Evolutionary conservation across 2,797 vertebrate species (phyloP), one percentile per base, ranked within the genome.

Genomic region (Sebastes itinus): DNA sequence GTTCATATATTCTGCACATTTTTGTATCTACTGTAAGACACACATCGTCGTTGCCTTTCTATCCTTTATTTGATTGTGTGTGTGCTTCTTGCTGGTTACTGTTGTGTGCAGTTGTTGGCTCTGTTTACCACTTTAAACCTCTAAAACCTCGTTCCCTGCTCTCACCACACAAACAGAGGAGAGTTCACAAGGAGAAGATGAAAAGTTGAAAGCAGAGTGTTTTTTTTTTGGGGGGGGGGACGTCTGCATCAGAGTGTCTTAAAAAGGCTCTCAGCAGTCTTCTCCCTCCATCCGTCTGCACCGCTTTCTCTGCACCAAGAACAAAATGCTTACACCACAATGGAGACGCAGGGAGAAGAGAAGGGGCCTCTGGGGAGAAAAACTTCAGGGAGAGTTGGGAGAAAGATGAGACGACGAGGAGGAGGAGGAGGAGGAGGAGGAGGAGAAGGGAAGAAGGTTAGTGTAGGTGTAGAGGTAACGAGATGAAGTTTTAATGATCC

Each of bases 401-500:
- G 81, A 85, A 80, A 73, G 84, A 91, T 82, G 78, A 91, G 89
- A 91, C 65, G 82, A 86, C 65, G 82, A 86, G 55, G 35, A 86
- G 72, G 82, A 86, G 67, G 68, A 83, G 84, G 1, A 32, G 30
- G 70, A 85, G 66, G 71, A 81, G 75, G 72, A 86, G 67, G 68
- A 83, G 84, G 70, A 85, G 73, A 71, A 81, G 75, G 74, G 78
- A 76, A 35, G 87, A 72, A 87, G 88, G 90, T 90, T 84, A 86
- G 85, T 78, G 89, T 90, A 87, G 89, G 90, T 89, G 90, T 82
- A 54, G 84, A 89, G 87, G 89, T 89, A 90, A 87, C 71, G 23
- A 88, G 86, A 89, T 90, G 80, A 87, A 85, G 88, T 85, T 92
- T 85, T 93, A 93, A 92, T 92, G 86, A 92, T 92, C 85, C 90